Conservation (phyloP, 2,113 vertebrate genomes). For the Phrynosoma platyrhinos region DNA sequence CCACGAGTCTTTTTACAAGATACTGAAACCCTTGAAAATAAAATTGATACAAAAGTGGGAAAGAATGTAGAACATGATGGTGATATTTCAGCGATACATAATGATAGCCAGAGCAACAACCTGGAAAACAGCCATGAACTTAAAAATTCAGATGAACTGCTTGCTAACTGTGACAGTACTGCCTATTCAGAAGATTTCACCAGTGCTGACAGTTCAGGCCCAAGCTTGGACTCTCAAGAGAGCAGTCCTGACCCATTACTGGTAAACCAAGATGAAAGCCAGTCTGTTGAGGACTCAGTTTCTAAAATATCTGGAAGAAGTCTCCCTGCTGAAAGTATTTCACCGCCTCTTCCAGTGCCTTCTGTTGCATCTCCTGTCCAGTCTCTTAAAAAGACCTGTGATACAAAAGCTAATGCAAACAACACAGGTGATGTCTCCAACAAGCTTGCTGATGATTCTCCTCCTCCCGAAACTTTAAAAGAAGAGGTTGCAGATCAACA, state of each 20-base stretch:
- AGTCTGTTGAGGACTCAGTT: constrained; percentile 61
- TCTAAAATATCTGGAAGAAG: constrained; percentile 62
- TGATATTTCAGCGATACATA: constrained; percentile 19
- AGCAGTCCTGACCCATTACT: constrained; percentile 71
- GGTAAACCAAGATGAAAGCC: constrained; percentile 47
- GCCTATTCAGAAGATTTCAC: constrained; percentile 85
- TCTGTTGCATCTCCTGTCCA: constrained; percentile 80
- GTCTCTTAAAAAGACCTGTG: constrained; percentile 67
- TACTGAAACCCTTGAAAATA: constrained; percentile 37
- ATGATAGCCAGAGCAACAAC: constrained; percentile 47
- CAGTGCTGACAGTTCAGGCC: constrained; percentile 73
- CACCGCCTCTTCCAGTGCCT: constrained; percentile 74
- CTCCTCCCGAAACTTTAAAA: constrained; percentile 10
- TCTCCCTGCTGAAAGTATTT: constrained; percentile 56
- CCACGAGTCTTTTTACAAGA: constrained; percentile 57
- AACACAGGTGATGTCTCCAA: constrained; percentile 70
- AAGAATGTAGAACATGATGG: constrained; percentile 24
- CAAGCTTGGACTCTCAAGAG: constrained; percentile 59
- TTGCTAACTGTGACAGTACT: constrained; percentile 66
- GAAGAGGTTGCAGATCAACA: constrained; percentile 22
- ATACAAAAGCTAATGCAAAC: constrained; percentile 64
- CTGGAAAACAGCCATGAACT: constrained; percentile 67
- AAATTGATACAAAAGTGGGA: constrained; percentile 38
- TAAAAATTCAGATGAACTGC: constrained; percentile 74
- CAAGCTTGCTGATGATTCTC: constrained; percentile 44